These are phyloP conservation scores for Acleris laterana DNA, from an alignment of 2,888 invertebrate genomes.

Conservation along the genomic window DNA sequence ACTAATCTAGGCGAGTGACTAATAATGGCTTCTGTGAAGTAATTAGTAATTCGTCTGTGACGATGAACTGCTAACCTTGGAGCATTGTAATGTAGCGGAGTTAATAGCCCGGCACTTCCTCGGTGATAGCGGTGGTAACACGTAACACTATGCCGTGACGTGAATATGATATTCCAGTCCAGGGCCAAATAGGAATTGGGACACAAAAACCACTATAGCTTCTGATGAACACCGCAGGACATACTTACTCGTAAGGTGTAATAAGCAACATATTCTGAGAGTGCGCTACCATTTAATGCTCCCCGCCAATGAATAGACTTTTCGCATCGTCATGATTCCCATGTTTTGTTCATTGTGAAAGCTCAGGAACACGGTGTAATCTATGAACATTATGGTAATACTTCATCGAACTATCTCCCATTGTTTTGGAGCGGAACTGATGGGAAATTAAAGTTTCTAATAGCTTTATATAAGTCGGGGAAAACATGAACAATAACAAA, in stretches of 20 bases:
- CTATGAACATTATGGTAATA: conserved; percentile 38
- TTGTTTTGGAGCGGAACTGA: conserved; percentile 53
- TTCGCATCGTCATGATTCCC: conserved; percentile 20
- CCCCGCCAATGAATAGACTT: conserved; percentile 3
- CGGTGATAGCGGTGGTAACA: conserved; percentile 27
- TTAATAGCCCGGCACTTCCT: conserved; percentile 33
- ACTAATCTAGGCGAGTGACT: neutral
- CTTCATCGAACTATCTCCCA: conserved; percentile 46
- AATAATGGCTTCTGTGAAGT: conserved; percentile 7
- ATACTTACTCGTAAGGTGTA: no score
- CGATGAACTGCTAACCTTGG: conserved; percentile 33
- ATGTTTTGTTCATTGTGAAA: conserved; percentile 36
- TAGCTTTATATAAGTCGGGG: conserved; percentile 56
- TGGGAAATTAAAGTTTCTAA: conserved; percentile 61
- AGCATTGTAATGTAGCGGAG: conserved; percentile 23
- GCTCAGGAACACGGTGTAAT: conserved; percentile 14
- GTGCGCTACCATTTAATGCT: neutral
- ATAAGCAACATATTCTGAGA: neutral
- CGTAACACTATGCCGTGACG: conserved; percentile 22
- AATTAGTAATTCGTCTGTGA: conserved; percentile 16
- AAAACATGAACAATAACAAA: conserved; percentile 42
- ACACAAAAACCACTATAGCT: neutral
- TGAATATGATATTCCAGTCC: conserved; percentile 4
- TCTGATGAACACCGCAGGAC: neutral
- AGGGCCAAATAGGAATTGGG: conserved; percentile 10